Conservation (phyloP, 2,797 vertebrate species). For the Phrynocephalus vlangalii region DNA sequence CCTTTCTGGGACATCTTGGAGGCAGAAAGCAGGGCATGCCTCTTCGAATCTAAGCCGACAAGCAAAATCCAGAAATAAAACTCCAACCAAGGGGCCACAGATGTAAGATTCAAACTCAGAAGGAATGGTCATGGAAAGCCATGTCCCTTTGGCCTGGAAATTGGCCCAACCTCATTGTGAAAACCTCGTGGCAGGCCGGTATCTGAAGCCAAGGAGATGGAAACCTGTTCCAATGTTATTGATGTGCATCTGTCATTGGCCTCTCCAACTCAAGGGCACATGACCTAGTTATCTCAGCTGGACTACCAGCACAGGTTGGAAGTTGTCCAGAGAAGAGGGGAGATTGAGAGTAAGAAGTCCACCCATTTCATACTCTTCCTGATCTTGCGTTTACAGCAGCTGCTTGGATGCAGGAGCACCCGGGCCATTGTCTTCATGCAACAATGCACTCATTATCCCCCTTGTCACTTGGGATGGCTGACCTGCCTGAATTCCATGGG, state of each 20-base stretch:
- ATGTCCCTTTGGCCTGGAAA: background rate
- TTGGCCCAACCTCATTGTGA: background rate
- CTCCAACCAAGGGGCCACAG: too few species aligned
- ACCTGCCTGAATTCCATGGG: too few species aligned
- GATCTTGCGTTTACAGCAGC: too few species aligned
- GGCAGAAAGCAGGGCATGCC: background rate
- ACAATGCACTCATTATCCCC: too few species aligned
- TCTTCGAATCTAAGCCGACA: too few species aligned
- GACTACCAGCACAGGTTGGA: background rate
- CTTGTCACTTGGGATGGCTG: too few species aligned
- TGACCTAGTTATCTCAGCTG: background rate
- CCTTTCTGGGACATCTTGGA: background rate
- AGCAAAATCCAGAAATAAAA: too few species aligned
- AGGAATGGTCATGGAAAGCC: background rate
- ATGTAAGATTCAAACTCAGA: background rate
- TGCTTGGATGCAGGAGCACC: too few species aligned
- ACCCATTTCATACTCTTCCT: too few species aligned
- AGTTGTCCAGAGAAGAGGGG: too few species aligned
- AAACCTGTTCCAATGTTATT: background rate
- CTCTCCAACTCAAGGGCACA: background rate
- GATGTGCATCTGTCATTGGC: background rate
- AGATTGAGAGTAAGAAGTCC: background rate
- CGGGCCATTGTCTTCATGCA: too few species aligned
- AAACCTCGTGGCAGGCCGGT: background rate
- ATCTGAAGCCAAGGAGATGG: background rate